A percentile compares a stretch with the other conserved stretches of the same genome.
Conservation (phyloP, 2,113 vertebrate species). For the Psophia crepitans region DNA sequence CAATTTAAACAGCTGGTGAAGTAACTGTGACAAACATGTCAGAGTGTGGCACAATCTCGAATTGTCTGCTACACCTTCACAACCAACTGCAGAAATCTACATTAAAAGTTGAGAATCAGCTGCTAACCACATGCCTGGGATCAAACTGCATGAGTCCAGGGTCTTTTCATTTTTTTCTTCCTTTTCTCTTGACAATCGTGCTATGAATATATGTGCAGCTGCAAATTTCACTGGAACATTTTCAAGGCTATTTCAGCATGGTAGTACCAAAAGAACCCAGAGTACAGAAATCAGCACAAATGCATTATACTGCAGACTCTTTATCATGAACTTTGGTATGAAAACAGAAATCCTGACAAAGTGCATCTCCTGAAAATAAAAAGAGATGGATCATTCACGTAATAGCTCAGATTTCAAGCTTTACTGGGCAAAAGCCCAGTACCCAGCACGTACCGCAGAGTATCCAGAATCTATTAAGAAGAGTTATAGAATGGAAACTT, state of each 20-base stretch:
- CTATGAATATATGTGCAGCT: not conserved
- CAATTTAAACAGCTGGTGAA: not conserved
- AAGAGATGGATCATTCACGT: not conserved
- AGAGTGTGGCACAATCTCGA: not conserved
- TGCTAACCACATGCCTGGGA: not conserved
- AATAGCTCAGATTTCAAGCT: not conserved
- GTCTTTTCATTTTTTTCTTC: not conserved
- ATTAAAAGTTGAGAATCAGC: not conserved
- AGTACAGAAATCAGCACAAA: conserved; percentile 13
- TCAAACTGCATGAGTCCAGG: not conserved
- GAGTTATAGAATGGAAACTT: not conserved
- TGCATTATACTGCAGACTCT: not conserved
- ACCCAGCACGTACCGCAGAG: not conserved
- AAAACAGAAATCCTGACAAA: conserved; percentile 7
- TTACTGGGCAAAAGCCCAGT: not conserved
- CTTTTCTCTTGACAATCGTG: not conserved
- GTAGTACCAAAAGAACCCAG: not conserved
- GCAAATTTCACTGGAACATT: not conserved
- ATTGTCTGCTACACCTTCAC: not conserved
- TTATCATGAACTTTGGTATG: not conserved
- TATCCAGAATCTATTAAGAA: not conserved
- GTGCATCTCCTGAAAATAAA: not conserved
- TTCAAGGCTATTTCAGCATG: not conserved
- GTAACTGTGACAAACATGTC: not conserved
- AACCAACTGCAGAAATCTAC: not conserved